Percentiles rank a stretch among this genome's conserved stretches.
phyloP scores from a whole-genome alignment of 2,888 invertebrate genomes.

The Phyllotreta striolata region DNA sequence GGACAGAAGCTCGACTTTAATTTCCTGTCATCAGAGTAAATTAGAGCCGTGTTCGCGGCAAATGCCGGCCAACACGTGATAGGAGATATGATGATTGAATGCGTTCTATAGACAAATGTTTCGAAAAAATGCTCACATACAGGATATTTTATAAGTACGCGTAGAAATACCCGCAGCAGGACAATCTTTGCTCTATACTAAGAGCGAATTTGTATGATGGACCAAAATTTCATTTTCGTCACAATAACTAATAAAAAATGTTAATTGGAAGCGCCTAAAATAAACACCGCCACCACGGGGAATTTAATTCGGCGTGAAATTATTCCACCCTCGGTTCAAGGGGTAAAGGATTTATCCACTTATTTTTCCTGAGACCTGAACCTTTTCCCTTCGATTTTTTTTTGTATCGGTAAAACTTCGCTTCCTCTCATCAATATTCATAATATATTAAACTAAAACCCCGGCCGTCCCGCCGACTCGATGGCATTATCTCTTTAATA shows the following conservation, averaged over 20 bases:
- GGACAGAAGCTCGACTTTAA: constrained; percentile 58
- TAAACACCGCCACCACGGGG: no score
- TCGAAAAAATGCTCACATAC: no score
- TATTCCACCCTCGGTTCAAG: no score
- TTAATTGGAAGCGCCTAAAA: no score
- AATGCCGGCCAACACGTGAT: constrained; percentile 46
- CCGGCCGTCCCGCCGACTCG: constrained; percentile 12
- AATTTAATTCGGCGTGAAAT: no score
- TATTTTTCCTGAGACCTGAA: not conserved
- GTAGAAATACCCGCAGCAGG: no score
- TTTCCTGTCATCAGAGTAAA: constrained; percentile 59
- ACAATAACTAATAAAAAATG: no score
- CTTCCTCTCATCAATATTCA: constrained; percentile 35
- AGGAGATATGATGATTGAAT: constrained; percentile 40
- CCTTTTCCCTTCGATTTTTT: constrained; percentile 23
- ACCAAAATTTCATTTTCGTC: no score
- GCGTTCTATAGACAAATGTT: no score
- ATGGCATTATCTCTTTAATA: constrained; percentile 30
- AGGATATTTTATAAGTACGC: no score
- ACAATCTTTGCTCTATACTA: no score
- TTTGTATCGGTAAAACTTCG: constrained; percentile 28
- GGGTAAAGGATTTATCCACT: not conserved
- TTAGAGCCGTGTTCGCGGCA: constrained; percentile 53
- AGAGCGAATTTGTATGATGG: no score
- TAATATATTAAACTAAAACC: constrained; percentile 31